Evolutionary conservation across 2,113 vertebrate genomes (phyloP), one percentile per base, ranked within the genome.

Genomic region (Thunnus thynnus): DNA sequence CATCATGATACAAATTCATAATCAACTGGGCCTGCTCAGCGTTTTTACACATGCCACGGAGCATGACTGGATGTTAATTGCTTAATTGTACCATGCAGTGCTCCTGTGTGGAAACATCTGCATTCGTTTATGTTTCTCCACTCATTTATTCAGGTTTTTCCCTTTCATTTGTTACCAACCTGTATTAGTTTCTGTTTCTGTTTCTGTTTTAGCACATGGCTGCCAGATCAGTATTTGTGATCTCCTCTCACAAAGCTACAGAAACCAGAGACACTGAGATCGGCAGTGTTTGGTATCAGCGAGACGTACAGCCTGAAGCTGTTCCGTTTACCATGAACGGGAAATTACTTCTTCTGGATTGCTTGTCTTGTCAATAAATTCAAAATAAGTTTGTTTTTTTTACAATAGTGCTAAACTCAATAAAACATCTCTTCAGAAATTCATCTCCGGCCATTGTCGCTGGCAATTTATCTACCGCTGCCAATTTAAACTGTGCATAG

Each of bases 321-420:
- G 56, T 60, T 80, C 27, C 44, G 16, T 20, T 80, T 54, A 60
- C 25, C 14, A 9, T 36, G 20, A 72, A 70, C 20, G 46, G 54
- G 67, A 67, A 27, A 80, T 80, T 80, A 47, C 44, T 82, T 84
- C 9, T 80, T 66, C 58, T 61, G 1, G 27, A 62, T 78, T 72
- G 63, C 22, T 60, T 68, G 32, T 83, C 76, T 63, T 68, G 66
- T 81, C 82, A 80, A 72, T 87, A 71, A 32, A 80, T 85, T 82
- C 8, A 55, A 61, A 87, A 80, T 64, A 66, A 78, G 30, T 64
- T 18, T 30, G 1, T 20, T n/a, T 65, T 30, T 22, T 74, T 79
- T 67, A 30, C 58, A 51, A 51, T 74, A 55, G 65, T 58, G 69
- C 68, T 71, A 25, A 69, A 80, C 18, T 70, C 11, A 4, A 75